These are phyloP conservation scores for Drosophila prosaltans DNA, from an alignment of 1,140 invertebrate species.

Conservation along the genomic window DNA sequence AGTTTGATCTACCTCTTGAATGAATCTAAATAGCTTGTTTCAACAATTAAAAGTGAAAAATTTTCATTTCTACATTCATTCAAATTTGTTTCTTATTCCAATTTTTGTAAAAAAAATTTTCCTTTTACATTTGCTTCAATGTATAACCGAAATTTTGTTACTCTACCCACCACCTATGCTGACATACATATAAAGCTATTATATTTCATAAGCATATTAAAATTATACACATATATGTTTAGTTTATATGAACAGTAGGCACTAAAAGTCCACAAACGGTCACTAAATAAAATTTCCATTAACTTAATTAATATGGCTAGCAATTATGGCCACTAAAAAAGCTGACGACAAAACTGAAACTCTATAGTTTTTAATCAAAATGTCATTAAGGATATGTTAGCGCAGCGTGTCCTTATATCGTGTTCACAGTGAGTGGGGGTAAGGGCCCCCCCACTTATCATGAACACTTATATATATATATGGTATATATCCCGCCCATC, in stretches of 20 bases:
- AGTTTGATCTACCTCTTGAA: no score
- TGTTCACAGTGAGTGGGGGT: background rate
- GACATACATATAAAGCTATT: constrained; percentile 17
- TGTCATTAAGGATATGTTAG: constrained; percentile 51
- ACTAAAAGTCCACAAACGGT: constrained; percentile 48
- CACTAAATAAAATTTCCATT: constrained; percentile 76
- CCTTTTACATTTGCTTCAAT: background rate
- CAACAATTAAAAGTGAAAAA: no score
- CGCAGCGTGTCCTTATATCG: constrained; percentile 52
- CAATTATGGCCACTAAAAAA: constrained; percentile 73
- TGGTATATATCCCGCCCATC: background rate
- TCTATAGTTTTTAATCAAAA: constrained; percentile 79
- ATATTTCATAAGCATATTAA: constrained; percentile 48
- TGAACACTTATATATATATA: background rate
- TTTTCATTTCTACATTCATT: no score
- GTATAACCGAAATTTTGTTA: background rate
- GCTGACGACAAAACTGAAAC: constrained; percentile 49
- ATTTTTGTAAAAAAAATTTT: no score
- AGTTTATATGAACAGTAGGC: constrained; percentile 47
- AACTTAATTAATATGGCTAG: constrained; percentile 71
- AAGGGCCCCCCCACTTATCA: no score
- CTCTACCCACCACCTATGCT: background rate
- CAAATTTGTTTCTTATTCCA: no score
- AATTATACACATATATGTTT: constrained; percentile 21
- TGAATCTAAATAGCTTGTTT: no score